Percentiles rank a stretch among this genome's conserved stretches.
phyloP scores from a whole-genome alignment of 1,140 invertebrate genomes.

The Aphis gossypii region DNA sequence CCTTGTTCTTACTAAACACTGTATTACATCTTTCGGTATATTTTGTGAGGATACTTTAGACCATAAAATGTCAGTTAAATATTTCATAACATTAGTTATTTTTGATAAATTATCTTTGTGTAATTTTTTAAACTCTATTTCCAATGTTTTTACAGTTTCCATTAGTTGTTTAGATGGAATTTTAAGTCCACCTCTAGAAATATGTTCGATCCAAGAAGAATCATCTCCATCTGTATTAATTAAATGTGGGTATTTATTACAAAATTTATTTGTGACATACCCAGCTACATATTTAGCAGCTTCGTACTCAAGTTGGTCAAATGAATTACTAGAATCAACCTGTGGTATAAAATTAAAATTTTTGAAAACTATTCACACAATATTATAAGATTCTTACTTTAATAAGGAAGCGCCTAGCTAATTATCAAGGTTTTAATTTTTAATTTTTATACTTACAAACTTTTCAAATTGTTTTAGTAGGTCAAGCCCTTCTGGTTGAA shows the following conservation, averaged over 20 bases:
- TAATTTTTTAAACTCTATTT: not conserved
- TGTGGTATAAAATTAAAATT: not conserved
- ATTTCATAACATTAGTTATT: not conserved
- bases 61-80: not conserved
- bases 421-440: too few species aligned
- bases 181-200: not conserved
- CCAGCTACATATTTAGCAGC: slow-evolving; percentile 5
- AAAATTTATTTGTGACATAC: not conserved
- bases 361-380: too few species aligned
- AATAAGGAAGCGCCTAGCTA: too few species aligned
- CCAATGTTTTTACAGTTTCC: not conserved
- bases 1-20: not conserved
- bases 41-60: not conserved
- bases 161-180: not conserved
- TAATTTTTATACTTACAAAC: too few species aligned
- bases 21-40: not conserved
- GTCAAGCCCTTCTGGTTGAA: not conserved
- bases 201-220: not conserved
- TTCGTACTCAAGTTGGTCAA: not conserved
- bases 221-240: not conserved
- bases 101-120: not conserved
- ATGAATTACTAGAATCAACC: not conserved
- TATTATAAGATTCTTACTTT: too few species aligned
- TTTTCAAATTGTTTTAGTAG: not conserved
- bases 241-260: not conserved